Evolutionary conservation across 2,888 invertebrate genomes (phyloP), one percentile per base, ranked within the genome.

Genomic region (Cybosia mesomella): DNA sequence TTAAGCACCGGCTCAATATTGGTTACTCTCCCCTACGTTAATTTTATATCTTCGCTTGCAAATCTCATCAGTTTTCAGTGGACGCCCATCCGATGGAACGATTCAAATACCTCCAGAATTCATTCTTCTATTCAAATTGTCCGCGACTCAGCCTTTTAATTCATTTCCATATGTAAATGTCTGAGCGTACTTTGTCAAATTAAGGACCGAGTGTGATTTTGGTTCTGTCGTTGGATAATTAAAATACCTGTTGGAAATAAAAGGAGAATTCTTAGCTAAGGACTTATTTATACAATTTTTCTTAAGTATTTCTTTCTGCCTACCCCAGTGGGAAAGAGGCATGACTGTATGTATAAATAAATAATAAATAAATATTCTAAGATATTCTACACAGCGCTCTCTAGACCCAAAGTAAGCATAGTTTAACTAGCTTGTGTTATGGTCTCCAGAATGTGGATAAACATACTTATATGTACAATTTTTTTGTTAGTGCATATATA

Each of bases 71-170:
- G 2, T 13, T 18, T n/a, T 13, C 21, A 69, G 63, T 74, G 74
- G 77, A 66, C 13, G 9, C 2, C 55, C 49, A 64, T 10, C 64
- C 55, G 67, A 53, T 9, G 2, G 13, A 24, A 43, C 60, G 34
- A 66, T 69, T 58, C 69, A 49, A 74, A 77, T 74, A 69, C 70
- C 72, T 63, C 57, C 21, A 67, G 64, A 71, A 77, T 68, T 70
- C 68, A 72, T 77, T 76, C 72, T 77, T 76, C 72, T 71, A 71
- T 74, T 72, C 68, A 77, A 68, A 73, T 70, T 36, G 62, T 28
- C 61, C 58, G 49, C 63, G 66, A 72, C 69, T 64, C 73, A 64
- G 72, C 68, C 77, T 73, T 75, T 75, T 77, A 71, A 72, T 76
- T 76, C n/a, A 73, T 74, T 77, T 71, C 70, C 70, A 75, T 73